Percentiles rank a stretch among this genome's conserved stretches.
phyloP scores from a whole-genome alignment of 2,797 vertebrate genomes.

The Xiphophorus birchmanni region DNA sequence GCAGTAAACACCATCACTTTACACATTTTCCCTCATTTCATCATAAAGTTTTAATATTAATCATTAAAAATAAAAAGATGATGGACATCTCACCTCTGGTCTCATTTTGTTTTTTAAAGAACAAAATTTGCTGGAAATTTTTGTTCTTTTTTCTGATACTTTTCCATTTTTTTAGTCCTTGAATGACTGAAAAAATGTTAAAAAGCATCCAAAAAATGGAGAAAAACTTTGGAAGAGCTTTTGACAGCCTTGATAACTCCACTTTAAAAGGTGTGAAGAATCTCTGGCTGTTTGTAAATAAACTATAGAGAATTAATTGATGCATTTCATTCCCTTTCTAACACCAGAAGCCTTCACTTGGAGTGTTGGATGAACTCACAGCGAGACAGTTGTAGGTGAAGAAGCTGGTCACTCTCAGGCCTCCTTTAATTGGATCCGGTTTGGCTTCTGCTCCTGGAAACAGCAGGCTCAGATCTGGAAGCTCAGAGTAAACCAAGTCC shows the following conservation, averaged over 20 bases:
- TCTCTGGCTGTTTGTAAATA: background rate
- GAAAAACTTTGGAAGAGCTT: background rate
- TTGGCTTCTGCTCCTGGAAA: constrained; percentile 79
- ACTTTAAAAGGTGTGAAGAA: background rate
- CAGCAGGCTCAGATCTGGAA: constrained; percentile 69
- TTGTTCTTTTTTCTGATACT: background rate
- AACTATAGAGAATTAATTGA: background rate
- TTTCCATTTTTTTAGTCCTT: background rate
- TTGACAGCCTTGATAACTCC: background rate
- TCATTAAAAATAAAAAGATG: background rate
- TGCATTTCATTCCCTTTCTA: background rate
- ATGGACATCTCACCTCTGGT: background rate
- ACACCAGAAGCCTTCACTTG: background rate
- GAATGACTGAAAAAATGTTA: background rate
- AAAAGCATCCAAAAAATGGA: background rate
- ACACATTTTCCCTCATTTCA: background rate
- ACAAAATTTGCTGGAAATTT: background rate
- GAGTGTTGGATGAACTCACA: constrained; percentile 68
- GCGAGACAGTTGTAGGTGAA: constrained; percentile 91
- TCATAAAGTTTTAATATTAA: background rate
- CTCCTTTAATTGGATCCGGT: constrained; percentile 88
- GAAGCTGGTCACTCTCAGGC: constrained; percentile 83
- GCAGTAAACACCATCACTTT: background rate
- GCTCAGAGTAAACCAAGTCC: constrained; percentile 14
- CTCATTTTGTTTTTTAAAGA: background rate